Evolutionary conservation across 1,140 invertebrate species (phyloP).

Genomic region (Neodiprion lecontei): DNA sequence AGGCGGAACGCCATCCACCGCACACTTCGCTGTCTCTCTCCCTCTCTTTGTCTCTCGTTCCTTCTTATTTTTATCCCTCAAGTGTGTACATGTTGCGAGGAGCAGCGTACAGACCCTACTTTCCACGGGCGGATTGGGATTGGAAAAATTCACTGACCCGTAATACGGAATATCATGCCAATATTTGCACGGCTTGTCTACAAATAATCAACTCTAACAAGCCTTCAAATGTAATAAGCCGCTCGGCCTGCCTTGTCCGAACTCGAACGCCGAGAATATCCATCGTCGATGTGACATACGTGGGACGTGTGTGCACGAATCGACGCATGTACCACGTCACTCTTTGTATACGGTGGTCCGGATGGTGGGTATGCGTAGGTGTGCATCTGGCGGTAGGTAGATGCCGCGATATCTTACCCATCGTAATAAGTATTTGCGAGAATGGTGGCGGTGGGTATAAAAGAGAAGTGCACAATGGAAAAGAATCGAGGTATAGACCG

Average conservation of each 20-base stretch:
- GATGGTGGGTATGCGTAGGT: not conserved
- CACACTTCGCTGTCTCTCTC: not conserved
- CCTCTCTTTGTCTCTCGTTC: constrained; percentile 10
- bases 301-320: not conserved
- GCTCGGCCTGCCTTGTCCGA: not conserved
- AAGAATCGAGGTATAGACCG: not conserved
- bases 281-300: not conserved
- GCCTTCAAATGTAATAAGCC: not conserved
- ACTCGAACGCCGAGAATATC: not conserved
- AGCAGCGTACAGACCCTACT: no score
- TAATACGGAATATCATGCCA: constrained; percentile 3
- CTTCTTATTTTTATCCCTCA: not conserved
- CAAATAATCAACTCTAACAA: not conserved
- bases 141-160: constrained; percentile 10
- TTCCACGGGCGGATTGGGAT: not conserved
- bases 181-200: constrained; percentile 9
- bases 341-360: not conserved
- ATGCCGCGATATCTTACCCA: not conserved
- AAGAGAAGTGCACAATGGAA: constrained; percentile 8
- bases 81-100: constrained; percentile 6
- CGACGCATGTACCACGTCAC: not conserved
- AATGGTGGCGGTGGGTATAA: constrained; percentile 12
- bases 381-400: not conserved
- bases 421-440: constrained; percentile 1
- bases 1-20: constrained; percentile 11